These are phyloP conservation scores for Laticauda laticaudata DNA, from an alignment of 2,113 vertebrate species.

Conservation along the genomic window DNA sequence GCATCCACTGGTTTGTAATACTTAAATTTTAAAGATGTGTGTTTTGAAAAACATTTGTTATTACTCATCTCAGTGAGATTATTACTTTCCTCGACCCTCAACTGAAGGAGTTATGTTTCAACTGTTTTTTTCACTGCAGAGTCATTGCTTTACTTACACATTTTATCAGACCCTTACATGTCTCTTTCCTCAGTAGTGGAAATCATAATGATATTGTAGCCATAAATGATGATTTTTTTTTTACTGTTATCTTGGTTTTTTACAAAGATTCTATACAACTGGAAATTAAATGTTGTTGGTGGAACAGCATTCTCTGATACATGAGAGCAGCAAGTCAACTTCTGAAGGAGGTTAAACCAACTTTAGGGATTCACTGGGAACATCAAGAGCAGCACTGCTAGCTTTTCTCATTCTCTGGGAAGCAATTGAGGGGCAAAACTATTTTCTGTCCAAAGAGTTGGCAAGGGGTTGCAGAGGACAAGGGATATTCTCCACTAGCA, in stretches of 20 bases:
- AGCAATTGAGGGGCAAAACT: not conserved
- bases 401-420: not conserved
- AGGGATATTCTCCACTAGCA: not conserved
- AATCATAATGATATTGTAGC: not conserved
- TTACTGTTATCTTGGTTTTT: not conserved
- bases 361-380: not conserved
- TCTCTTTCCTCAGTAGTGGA: not conserved
- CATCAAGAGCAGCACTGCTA: not conserved
- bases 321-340: not conserved
- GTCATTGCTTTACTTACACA: not conserved
- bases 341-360: not conserved
- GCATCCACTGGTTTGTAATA: not conserved
- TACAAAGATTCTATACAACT: not conserved
- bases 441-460: not conserved
- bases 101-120: not conserved
- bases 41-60: not conserved
- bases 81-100: not conserved
- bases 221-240: not conserved
- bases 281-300: not conserved
- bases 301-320: not conserved
- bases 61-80: not conserved
- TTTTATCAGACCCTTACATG: not conserved
- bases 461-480: not conserved
- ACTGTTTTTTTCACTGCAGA: not conserved
- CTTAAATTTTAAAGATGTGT: not conserved